Evolutionary conservation across 2,113 vertebrate species (phyloP).

Genomic region (Pagrus major): DNA sequence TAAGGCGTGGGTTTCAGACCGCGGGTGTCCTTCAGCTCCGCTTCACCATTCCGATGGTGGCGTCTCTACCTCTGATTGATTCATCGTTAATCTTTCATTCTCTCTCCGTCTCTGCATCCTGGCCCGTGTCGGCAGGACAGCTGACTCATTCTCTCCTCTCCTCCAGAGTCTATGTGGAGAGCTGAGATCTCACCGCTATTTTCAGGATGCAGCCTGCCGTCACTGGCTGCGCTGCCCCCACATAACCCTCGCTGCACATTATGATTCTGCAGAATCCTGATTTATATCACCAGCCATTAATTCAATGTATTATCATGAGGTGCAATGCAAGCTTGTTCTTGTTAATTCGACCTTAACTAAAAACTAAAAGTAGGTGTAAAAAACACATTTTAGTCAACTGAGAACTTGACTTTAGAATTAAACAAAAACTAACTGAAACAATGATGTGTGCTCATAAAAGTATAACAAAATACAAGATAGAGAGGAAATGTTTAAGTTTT

Average conservation of each 20-base stretch:
- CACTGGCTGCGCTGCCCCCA: slow-evolving; percentile 61
- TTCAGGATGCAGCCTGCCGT: slow-evolving; percentile 71
- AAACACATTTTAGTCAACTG: too few relatives aligned
- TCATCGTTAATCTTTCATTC: slow-evolving; percentile 68
- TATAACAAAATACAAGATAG: too few relatives aligned
- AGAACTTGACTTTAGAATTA: too few relatives aligned
- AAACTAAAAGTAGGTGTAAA: too few relatives aligned
- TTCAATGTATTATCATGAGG: slow-evolving; percentile 10
- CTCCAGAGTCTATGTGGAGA: slow-evolving; percentile 71
- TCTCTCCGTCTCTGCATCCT: slow-evolving; percentile 59
- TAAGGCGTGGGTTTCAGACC: slow-evolving; percentile 65
- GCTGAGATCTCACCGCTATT: slow-evolving; percentile 77
- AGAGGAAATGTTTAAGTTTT: too few relatives aligned
- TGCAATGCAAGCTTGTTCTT: too few relatives aligned
- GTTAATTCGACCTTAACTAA: too few relatives aligned
- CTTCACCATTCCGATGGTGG: slow-evolving; percentile 32
- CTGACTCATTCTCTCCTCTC: slow-evolving; percentile 78
- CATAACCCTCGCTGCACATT: slow-evolving; percentile 55
- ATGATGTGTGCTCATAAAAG: too few relatives aligned
- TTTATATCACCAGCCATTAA: slow-evolving; percentile 16
- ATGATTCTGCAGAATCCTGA: slow-evolving; percentile 45
- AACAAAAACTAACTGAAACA: too few relatives aligned
- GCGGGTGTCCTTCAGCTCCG: slow-evolving; percentile 65
- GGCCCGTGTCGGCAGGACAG: slow-evolving; percentile 60
- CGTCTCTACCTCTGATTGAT: slow-evolving; percentile 65